Evolutionary conservation across 2,113 vertebrate genomes (phyloP).

Genomic region (Siphamia tubifer): DNA sequence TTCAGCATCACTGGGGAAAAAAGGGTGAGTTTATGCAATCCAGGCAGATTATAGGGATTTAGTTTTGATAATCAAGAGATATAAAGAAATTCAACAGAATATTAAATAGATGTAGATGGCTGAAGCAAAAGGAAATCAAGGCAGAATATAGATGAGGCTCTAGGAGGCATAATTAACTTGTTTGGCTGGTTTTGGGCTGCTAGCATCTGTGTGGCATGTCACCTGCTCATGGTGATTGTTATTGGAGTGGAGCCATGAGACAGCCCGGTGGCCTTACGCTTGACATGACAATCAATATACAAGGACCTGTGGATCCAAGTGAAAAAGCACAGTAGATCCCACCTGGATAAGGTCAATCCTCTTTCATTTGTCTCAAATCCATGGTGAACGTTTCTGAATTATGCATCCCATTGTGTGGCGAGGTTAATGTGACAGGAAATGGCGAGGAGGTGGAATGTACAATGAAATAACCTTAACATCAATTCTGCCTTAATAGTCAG

Average conservation of each 20-base stretch:
- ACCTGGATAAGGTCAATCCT: conserved; percentile 38
- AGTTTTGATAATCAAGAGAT: not conserved
- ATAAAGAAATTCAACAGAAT: conserved; percentile 14
- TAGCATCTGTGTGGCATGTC: conserved; percentile 57
- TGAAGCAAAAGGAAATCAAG: conserved; percentile 6
- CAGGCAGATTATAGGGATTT: conserved; percentile 10
- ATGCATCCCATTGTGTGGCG: conserved; percentile 27
- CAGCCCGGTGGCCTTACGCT: conserved; percentile 32
- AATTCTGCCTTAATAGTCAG: not conserved
- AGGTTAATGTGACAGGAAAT: conserved; percentile 39
- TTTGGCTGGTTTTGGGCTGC: conserved; percentile 51
- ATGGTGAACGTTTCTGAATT: conserved; percentile 25
- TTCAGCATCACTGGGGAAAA: not conserved
- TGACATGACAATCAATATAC: conserved; percentile 68
- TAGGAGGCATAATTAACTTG: conserved; percentile 69
- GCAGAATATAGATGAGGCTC: conserved; percentile 57
- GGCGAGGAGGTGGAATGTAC: not conserved
- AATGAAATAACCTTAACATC: conserved; percentile 13
- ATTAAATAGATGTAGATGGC: conserved; percentile 1
- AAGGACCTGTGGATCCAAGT: conserved; percentile 38
- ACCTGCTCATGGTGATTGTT: conserved; percentile 58
- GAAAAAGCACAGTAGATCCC: conserved; percentile 45
- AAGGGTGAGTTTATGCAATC: conserved; percentile 23
- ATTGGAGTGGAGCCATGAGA: conserved; percentile 64
- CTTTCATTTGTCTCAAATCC: conserved; percentile 30